Evolutionary conservation across 2,113 vertebrate genomes (phyloP).

Genomic region (Eublepharis macularius): DNA sequence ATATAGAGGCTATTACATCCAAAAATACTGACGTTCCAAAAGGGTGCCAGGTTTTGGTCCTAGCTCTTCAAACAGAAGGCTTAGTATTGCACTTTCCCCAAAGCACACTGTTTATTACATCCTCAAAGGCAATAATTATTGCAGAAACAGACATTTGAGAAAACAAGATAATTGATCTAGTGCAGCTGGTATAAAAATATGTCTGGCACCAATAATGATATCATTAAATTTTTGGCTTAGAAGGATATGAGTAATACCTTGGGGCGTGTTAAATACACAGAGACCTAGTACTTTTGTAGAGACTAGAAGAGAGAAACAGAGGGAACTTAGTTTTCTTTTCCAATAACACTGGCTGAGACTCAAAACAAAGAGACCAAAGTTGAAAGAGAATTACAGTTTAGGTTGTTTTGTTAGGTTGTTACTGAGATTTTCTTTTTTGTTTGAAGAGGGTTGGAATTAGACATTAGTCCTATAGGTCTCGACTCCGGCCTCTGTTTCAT

Average conservation of each 20-base stretch:
- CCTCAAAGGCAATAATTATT: conserved; percentile 73
- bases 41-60: conserved; percentile 26
- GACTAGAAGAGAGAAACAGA: conserved; percentile 20
- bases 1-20: neutral
- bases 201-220: conserved; percentile 62
- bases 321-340: conserved; percentile 19
- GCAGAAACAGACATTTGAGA: conserved; percentile 74
- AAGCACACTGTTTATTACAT: conserved; percentile 59
- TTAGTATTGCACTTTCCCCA: conserved; percentile 40
- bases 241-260: conserved; percentile 54
- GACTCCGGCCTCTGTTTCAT: neutral
- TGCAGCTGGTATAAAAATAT: conserved; percentile 72
- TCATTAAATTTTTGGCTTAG: conserved; percentile 77
- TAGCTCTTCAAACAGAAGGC: conserved; percentile 41
- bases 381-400: neutral
- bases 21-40: conserved; percentile 23
- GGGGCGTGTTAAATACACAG: conserved; percentile 65
- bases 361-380: conserved; percentile 22
- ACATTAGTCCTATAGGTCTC: neutral
- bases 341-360: conserved; percentile 18
- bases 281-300: conserved; percentile 60
- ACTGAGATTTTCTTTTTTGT: neutral
- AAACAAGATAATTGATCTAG: conserved; percentile 73
- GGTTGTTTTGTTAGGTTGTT: conserved; percentile 17
- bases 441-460: neutral